These are phyloP conservation scores for Umimayanthus chanpuru DNA, from an alignment of 92 coral and sea anemone species.

Conservation along the genomic window DNA sequence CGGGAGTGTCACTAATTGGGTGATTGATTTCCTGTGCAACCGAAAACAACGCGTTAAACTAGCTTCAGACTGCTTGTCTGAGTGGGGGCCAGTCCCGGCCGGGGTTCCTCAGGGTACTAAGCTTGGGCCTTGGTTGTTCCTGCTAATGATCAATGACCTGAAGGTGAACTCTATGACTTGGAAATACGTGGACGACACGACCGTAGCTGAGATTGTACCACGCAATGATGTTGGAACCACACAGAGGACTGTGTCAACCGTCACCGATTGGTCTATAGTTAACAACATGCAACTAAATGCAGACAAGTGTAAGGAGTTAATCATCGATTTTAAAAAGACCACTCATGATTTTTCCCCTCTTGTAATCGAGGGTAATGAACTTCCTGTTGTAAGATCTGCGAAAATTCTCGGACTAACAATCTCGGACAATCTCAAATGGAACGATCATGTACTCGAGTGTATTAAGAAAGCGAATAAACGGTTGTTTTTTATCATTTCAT, in stretches of 20 bases:
- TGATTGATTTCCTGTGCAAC: constrained; percentile 30
- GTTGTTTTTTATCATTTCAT: not conserved
- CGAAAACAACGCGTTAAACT: no score
- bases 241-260: constrained; percentile 20
- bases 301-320: constrained; percentile 45
- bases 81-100: constrained; percentile 20
- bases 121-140: constrained; percentile 16
- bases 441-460: no score
- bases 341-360: constrained; percentile 22
- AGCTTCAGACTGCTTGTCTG: constrained; percentile 12
- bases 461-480: not conserved
- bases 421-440: not conserved
- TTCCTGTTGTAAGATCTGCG: constrained; percentile 1
- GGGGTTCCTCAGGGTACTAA: not conserved
- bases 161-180: not conserved
- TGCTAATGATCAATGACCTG: constrained; percentile 14
- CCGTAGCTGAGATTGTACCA: constrained; percentile 7
- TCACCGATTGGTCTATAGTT: constrained; percentile 12
- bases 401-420: constrained; percentile 9
- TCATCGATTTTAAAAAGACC: constrained; percentile 43
- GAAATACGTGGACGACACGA: no score
- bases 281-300: constrained; percentile 37
- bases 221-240: not conserved
- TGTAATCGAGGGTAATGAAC: constrained; percentile 6
- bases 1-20: constrained; percentile 18